Conservation (phyloP, 1,140 invertebrate species). For the Aporrectodea caliginosa region DNA sequence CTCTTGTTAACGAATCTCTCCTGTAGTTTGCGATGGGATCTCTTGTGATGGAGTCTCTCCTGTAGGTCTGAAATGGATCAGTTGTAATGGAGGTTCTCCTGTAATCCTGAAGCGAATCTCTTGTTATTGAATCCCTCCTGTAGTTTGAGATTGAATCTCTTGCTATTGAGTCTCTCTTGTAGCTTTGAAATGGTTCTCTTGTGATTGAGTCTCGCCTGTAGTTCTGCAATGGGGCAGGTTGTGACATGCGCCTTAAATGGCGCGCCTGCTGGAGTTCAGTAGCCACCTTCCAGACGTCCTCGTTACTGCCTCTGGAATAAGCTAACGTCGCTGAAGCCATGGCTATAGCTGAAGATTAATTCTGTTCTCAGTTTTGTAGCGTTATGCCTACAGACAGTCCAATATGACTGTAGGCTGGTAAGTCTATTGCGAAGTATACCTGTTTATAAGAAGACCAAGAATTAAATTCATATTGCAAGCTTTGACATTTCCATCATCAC, state of each 20-base stretch:
- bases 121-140: neutral
- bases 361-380: too few species aligned
- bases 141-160: neutral
- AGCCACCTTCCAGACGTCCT: neutral
- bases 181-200: neutral
- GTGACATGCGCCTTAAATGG: neutral
- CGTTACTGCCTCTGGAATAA: too few species aligned
- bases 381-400: too few species aligned
- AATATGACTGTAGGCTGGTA: too few species aligned
- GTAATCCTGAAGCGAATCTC: neutral
- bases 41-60: neutral
- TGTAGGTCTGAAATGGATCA: neutral
- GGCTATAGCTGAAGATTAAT: too few species aligned
- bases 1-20: neutral
- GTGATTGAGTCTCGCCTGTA: neutral
- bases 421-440: too few species aligned
- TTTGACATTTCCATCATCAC: too few species aligned
- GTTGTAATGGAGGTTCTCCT: too few species aligned
- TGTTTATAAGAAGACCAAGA: too few species aligned
- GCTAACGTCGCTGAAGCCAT: too few species aligned
- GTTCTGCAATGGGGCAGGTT: neutral
- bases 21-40: constrained; percentile 2
- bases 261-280: neutral
- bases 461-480: too few species aligned
- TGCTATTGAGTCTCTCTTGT: neutral